Evolutionary conservation across 2,797 vertebrate species (phyloP).

Genomic region (Amblyopsis hoosieri): DNA sequence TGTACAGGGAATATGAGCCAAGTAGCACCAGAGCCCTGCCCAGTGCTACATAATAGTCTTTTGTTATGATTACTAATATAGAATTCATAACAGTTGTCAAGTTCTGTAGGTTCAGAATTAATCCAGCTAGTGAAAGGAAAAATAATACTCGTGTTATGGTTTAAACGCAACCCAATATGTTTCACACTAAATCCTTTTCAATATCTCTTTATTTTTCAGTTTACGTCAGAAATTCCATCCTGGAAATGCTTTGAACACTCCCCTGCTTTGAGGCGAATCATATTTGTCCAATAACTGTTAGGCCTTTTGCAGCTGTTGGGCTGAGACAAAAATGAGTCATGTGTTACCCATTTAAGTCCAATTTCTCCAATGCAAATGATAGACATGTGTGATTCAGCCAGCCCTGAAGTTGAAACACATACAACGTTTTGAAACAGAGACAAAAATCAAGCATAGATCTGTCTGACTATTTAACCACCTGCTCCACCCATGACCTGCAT

Average conservation of each 20-base stretch:
- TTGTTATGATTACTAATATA: constrained; percentile 73
- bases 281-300: constrained; percentile 74
- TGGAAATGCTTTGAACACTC: constrained; percentile 69
- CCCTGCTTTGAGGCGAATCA: constrained; percentile 68
- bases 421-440: constrained; percentile 42
- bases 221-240: constrained; percentile 70
- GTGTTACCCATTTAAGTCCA: constrained; percentile 75
- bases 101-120: constrained; percentile 56
- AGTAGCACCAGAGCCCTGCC: constrained; percentile 50
- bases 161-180: constrained; percentile 63
- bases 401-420: constrained; percentile 47
- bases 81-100: constrained; percentile 71
- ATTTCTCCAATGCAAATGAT: constrained; percentile 72
- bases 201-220: constrained; percentile 64
- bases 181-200: constrained; percentile 64
- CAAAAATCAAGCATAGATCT: constrained; percentile 44
- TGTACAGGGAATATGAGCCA: constrained; percentile 65
- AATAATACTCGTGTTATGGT: constrained; percentile 52
- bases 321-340: constrained; percentile 68
- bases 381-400: constrained; percentile 70
- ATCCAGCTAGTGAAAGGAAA: constrained; percentile 44
- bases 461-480: constrained; percentile 58
- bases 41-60: constrained; percentile 58
- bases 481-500: constrained; percentile 49
- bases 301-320: constrained; percentile 72